Conservation (phyloP, 2,888 invertebrate genomes). For the Phlogophora meticulosa region DNA sequence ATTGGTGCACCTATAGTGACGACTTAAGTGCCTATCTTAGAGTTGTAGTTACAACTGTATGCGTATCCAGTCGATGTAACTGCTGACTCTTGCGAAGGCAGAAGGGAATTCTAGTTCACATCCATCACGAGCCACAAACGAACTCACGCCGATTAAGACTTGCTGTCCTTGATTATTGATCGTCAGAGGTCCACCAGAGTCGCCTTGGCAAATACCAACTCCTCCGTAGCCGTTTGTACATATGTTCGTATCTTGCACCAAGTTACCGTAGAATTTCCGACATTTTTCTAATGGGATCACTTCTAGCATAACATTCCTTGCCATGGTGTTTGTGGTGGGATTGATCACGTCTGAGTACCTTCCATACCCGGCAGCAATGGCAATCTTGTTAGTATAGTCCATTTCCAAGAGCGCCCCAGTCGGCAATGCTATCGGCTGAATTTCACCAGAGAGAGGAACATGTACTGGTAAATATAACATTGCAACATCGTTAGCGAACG, state of each 20-base stretch:
- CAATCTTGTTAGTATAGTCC: constrained; percentile 73
- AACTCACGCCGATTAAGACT: constrained; percentile 82
- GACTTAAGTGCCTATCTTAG: background rate
- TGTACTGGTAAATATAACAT: constrained; percentile 75
- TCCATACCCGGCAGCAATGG: constrained; percentile 80
- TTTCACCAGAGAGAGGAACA: constrained; percentile 70
- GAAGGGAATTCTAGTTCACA: constrained; percentile 83
- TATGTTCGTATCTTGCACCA: constrained; percentile 79
- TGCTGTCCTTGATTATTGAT: constrained; percentile 71
- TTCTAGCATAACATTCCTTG: constrained; percentile 77
- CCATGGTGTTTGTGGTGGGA: constrained; percentile 77
- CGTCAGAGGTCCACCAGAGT: constrained; percentile 82
- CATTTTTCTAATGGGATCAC: constrained; percentile 76
- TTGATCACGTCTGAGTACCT: constrained; percentile 77
- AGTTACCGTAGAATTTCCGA: constrained; percentile 70
- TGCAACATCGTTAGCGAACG: constrained; percentile 83
- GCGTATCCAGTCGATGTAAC: constrained; percentile 78
- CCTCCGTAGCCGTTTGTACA: constrained; percentile 82
- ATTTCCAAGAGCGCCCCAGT: constrained; percentile 66
- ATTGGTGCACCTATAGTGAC: too few relatives aligned
- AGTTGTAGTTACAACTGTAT: constrained; percentile 65
- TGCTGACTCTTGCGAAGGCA: constrained; percentile 79
- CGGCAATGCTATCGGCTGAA: constrained; percentile 77
- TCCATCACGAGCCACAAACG: constrained; percentile 81
- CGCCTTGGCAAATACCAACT: constrained; percentile 84